Evolutionary conservation across 2,888 invertebrate species (phyloP).

Genomic region (Agrotis exclamationis): DNA sequence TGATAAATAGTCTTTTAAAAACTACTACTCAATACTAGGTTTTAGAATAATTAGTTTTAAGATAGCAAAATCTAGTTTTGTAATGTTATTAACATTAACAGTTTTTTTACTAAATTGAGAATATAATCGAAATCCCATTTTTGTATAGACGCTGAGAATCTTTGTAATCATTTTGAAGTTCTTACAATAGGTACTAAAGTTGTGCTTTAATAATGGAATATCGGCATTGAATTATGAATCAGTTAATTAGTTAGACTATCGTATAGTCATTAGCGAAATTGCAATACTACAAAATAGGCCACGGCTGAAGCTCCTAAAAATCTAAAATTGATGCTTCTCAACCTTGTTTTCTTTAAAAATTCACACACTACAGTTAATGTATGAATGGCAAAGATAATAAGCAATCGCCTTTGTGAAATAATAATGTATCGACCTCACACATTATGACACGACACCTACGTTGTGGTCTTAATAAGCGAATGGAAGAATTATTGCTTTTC

Average conservation of each 20-base stretch:
- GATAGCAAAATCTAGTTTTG: constrained; percentile 27
- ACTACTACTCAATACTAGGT: not conserved
- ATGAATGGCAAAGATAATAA: constrained; percentile 62
- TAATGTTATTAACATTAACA: not conserved
- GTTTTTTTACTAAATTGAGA: not conserved
- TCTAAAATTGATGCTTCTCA: constrained; percentile 40
- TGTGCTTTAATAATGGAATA: constrained; percentile 8
- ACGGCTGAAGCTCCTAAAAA: constrained; percentile 30
- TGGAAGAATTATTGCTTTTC: constrained; percentile 71
- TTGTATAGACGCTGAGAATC: not conserved
- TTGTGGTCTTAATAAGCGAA: constrained; percentile 61
- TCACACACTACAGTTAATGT: constrained; percentile 53
- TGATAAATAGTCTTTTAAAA: not conserved
- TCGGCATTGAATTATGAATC: constrained; percentile 29
- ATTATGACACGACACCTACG: constrained; percentile 72
- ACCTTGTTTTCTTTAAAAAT: constrained; percentile 50
- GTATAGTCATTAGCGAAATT: constrained; percentile 30
- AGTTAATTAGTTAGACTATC: constrained; percentile 34
- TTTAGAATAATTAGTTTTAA: constrained; percentile 24
- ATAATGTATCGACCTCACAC: constrained; percentile 70
- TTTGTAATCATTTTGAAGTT: constrained; percentile 4
- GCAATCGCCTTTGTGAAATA: constrained; percentile 63
- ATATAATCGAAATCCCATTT: not conserved
- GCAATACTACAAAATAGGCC: constrained; percentile 36
- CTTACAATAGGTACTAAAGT: constrained; percentile 2